A percentile compares a stretch with the other conserved stretches of the same genome.
phyloP scores from a whole-genome alignment of 2,888 invertebrate genomes.

The Catocala sponsa region DNA sequence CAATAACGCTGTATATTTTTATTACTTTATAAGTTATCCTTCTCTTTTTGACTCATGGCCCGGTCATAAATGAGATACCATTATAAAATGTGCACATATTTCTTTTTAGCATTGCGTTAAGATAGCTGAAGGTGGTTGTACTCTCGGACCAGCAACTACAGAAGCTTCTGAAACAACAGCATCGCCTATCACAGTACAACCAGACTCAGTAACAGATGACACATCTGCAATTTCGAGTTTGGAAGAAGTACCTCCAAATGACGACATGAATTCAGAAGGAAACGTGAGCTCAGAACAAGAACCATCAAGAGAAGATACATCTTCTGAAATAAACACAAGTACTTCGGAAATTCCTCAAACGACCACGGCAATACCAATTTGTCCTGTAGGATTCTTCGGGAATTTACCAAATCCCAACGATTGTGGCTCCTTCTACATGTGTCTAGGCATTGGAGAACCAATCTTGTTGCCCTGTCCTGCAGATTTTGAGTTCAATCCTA shows the following conservation, averaged over 20 bases:
- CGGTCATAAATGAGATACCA: no score
- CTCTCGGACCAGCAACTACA: not conserved
- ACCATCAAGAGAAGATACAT: not conserved
- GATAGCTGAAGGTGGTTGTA: constrained; percentile 16
- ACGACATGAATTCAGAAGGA: no score
- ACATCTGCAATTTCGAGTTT: not conserved
- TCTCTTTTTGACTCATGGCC: no score
- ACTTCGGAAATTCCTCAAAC: not conserved
- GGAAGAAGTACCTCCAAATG: no score
- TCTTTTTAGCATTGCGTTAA: constrained; percentile 4
- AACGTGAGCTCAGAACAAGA: no score
- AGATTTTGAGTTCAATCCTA: not conserved
- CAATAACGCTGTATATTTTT: no score
- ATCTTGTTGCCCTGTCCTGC: not conserved
- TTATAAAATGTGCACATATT: no score
- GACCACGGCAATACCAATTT: not conserved
- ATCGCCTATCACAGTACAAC: not conserved
- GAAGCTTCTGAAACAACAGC: not conserved
- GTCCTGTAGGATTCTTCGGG: not conserved
- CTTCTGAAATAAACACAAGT: not conserved
- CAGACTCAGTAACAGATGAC: not conserved
- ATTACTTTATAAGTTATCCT: no score
- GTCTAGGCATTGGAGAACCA: not conserved
- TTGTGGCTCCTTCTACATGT: not conserved
- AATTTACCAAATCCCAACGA: not conserved